Percentiles rank a stretch among this genome's conserved stretches.
Conservation (phyloP, 2,113 vertebrate species). For the Lamprotornis superbus region DNA sequence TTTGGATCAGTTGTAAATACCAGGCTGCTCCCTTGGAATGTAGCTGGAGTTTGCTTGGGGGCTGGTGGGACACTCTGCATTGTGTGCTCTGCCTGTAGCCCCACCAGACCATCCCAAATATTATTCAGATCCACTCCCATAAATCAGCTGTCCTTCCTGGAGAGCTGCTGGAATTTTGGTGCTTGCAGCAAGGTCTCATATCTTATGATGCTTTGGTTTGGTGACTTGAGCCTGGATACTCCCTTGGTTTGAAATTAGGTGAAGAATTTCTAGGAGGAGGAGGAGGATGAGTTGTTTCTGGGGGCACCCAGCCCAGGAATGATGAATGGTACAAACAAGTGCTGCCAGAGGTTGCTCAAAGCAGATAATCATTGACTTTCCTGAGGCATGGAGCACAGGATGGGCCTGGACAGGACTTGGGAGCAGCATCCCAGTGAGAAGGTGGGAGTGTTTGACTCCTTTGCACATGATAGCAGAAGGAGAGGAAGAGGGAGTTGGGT, state of each 20-base stretch:
- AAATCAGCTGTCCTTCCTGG: slow-evolving; percentile 49
- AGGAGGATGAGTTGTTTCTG: not conserved
- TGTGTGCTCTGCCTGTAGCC: slow-evolving; percentile 63
- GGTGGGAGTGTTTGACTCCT: not conserved
- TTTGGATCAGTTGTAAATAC: slow-evolving; percentile 79
- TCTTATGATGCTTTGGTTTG: not conserved
- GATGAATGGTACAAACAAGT: not conserved
- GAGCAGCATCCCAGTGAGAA: not conserved
- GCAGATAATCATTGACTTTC: not conserved
- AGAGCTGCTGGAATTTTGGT: slow-evolving; percentile 4
- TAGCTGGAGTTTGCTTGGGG: slow-evolving; percentile 71
- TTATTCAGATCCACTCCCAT: slow-evolving; percentile 26
- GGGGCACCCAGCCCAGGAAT: not conserved
- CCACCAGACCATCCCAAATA: not conserved
- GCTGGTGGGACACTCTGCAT: slow-evolving; percentile 51
- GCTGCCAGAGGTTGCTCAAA: not conserved
- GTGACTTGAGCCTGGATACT: not conserved
- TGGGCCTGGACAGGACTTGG: not conserved
- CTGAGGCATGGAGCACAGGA: not conserved
- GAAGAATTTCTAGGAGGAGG: not conserved
- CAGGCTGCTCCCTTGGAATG: slow-evolving; percentile 72
- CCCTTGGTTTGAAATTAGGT: not conserved
- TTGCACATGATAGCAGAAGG: accelerated
- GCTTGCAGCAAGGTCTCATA: not conserved
- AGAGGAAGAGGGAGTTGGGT: not conserved